phyloP scores from a whole-genome alignment of 2,113 vertebrate species.

The Lagopus leucura region DNA sequence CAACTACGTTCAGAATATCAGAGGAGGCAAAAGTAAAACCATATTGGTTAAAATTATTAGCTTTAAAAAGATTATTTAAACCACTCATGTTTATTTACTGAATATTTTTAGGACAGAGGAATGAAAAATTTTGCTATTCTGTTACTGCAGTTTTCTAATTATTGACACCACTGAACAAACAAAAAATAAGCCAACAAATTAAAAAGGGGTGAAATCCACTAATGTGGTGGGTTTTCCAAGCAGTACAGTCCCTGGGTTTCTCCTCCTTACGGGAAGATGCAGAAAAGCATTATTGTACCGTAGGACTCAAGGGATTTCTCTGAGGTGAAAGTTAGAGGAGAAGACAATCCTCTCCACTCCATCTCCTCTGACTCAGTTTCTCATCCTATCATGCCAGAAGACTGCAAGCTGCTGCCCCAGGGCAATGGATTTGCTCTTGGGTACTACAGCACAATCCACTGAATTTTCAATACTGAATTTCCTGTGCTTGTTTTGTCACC shows the following conservation, averaged over 20 bases:
- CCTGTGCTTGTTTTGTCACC: background rate
- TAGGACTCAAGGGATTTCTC: background rate
- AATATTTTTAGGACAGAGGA: background rate
- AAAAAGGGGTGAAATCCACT: background rate
- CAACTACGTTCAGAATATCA: background rate
- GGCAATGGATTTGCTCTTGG: background rate
- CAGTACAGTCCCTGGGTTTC: background rate
- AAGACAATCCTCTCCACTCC: background rate
- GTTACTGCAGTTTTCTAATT: background rate
- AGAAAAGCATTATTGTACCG: background rate
- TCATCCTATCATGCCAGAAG: background rate
- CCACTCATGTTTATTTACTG: fast-evolving
- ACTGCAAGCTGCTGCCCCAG: background rate
- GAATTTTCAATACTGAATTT: conserved; percentile 21
- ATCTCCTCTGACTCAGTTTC: background rate
- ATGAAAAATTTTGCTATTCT: background rate
- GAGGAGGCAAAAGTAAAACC: background rate
- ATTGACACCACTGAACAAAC: background rate
- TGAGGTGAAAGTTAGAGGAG: background rate
- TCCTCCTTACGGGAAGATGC: background rate
- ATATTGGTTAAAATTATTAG: background rate
- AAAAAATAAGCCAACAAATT: background rate
- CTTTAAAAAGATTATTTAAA: background rate
- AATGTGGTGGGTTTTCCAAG: background rate
- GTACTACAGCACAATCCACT: background rate